Base-by-base conservation (phyloP, 2,797 vertebrate species). In the Protonibea diacanthus region DNA sequence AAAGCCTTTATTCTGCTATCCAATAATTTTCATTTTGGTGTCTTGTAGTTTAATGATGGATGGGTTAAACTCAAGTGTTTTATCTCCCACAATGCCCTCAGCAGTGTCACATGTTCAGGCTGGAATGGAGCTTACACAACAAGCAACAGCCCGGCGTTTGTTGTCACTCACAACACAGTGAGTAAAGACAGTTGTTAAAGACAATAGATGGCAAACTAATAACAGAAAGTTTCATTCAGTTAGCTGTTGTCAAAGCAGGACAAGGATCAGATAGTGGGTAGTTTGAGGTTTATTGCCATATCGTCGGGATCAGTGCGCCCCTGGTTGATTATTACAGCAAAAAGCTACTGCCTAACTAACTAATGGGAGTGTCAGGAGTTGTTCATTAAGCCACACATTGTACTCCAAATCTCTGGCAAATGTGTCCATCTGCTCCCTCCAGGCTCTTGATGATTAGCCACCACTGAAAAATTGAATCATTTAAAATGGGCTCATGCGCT, bases 291-390 rank as follows among this genome's bases (percentile, higher is more conserved):
- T 89, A 80, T 83, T 60, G 74, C 67, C 61, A 14, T 53, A 49
- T 67, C 45, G 4, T 77, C 64, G 47, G 21, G 64, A 55, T 42
- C 20, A 2, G 2, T 64, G 45, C 0, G 0, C 33, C 29, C 42
- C 64, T 81, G 82, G 90, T 91, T 91, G 85, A 88, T 93, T 29
- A 92, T 91, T 92, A 86, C 77, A 66, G 10, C 20, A 42, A 15
- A 74, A 52, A 49, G 17, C 52, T 53, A 45, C 38, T 51, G 70
- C 42, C 55, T 83, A 76, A 85, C 84, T 73, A 51, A 65, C 84
- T 73, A 47, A 65, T 44, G 68, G 86, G 86, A 74, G 87, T 62
- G 82, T 60, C 66, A n/a, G 2, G 68, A 76, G 91, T 92, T 91
- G 83, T 75, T 92, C 29, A 90, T 92, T 89, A 89, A 90, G 40